Percentiles rank a stretch among this genome's conserved stretches.
These are phyloP conservation scores for Ramphastos sulfuratus DNA, from an alignment of 2,113 vertebrate species.

Conservation along the genomic window DNA sequence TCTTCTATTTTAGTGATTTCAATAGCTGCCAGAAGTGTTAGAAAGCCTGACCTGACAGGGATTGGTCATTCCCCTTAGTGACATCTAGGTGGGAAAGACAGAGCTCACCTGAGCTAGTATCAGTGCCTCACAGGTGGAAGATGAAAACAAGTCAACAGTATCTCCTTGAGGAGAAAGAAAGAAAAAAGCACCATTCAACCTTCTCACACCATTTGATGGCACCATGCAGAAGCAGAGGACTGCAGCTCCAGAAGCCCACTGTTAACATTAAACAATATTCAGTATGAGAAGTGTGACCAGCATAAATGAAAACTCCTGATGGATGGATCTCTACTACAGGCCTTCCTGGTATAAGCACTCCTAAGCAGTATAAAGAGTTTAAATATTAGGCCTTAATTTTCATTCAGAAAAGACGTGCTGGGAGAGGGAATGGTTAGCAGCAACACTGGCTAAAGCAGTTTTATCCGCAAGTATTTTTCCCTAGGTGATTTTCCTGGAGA, in stretches of 20 bases:
- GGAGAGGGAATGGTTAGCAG: background rate
- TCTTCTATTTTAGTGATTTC: background rate
- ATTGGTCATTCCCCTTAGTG: background rate
- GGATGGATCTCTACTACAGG: background rate
- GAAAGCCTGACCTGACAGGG: background rate
- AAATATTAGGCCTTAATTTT: background rate
- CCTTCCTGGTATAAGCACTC: background rate
- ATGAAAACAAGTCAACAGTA: constrained; percentile 2
- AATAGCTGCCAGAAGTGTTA: background rate
- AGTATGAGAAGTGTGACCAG: background rate
- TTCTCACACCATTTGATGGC: background rate
- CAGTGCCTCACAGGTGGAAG: background rate
- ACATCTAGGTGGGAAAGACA: background rate
- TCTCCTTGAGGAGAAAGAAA: background rate
- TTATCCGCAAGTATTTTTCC: background rate
- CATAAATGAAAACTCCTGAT: background rate
- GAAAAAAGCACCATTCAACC: constrained; percentile 27
- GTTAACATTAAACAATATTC: background rate
- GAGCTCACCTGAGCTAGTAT: constrained; percentile 17
- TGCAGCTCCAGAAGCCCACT: background rate
- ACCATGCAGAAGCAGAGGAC: background rate
- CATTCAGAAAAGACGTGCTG: background rate
- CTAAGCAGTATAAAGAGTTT: background rate
- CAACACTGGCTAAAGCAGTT: background rate
- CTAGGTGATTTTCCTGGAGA: background rate